Evolutionary conservation across 1,140 invertebrate genomes (phyloP), one percentile per base, ranked within the genome.

Genomic region (Drosophila equinoxialis): DNA sequence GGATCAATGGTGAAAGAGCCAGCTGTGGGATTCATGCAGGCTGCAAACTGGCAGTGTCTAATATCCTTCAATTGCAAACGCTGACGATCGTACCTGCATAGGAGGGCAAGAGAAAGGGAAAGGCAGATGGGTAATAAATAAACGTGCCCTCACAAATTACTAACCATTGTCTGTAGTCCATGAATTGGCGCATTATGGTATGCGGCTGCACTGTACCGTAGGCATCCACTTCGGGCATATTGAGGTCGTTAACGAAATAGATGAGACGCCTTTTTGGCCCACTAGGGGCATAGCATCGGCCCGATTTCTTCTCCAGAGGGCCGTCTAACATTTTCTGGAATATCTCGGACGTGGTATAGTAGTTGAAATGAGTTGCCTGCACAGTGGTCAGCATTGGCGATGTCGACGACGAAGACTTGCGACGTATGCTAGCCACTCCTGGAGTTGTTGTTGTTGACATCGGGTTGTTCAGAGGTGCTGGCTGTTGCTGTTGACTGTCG

Each of bases 121-220:
- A n/a, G 1, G 20, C 13, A 41, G 10, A 57, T 11, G 6, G 20
- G 8, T 3, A 39, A 6, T 26, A n/a, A 33, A 1, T 8, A 3
- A 6, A 57, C 2, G 35, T 8, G 10, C 10, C 10, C 3, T 11
- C 0, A 30, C 1, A 0, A 30, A 37, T 23, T 7, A 68, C 72
- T 77, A 23, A 90, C 95, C 95, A 99, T 92, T 99, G 98, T 70
- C 94, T 94, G 90, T 99, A 99, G 93, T 99, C 97, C 94, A 99
- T 95, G 90, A 98, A 97, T 91, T 99, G 97, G 13, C 98, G 93
- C 71, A 99, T 96, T 1, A 99, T 93, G 0, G 98, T 99, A 90
- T 99, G 98, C 0, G 98, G 97, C 90, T 99, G 98, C 1, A 99
- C 98, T 0, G 98, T 99, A 55, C 97, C 98, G 89, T 99, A 99